Base-by-base conservation (phyloP, 2,888 invertebrate genomes). In the Crepidodera aurea region DNA sequence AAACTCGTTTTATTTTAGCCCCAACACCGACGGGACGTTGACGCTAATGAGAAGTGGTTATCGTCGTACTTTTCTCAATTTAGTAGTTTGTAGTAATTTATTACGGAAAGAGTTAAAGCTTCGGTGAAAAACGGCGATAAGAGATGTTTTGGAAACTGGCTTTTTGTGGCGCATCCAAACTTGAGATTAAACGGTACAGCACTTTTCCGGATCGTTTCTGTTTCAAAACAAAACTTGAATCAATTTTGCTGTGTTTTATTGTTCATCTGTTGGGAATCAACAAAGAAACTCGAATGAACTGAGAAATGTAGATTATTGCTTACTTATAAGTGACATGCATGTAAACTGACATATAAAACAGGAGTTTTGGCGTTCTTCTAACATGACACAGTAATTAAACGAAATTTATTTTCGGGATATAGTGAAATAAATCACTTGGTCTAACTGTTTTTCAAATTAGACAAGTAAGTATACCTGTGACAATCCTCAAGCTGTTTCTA, bases 51-150 rank as follows among this genome's bases (percentile, higher is more conserved):
- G 46, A 46, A 46, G 46, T 46, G 25, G 46, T 46, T 46, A 12
- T 27, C 46, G 46, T 46, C 46, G 46, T 29, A 48, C 48, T 48
- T 48, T 48, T 48, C 48, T 12, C 48, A 48, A 48, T 48, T 48
- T 48, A 48, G 27, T 29, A 48, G 22, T 48, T 48, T 48, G 25
- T 10, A 25, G 48, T 27, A 48, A 48, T 48, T 48, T 29, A 48
- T 48, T 48, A 16, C 48, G 18, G 13, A 2, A 2, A 2, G 15
- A 48, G 27, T 48, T 48, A 27, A 19, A 48, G 44, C 22, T 19
- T 19, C 37, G 12, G 12, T 13, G 37, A 37, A 37, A 40, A 40
- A 16, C 18, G 40, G 18, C 37, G 37, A 37, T 40, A 40, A 40
- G 18, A 15, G 8, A 40, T 40, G 40, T 18, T 40, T 40, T 40